Evolutionary conservation across 2,113 vertebrate genomes (phyloP).

Genomic region (Fulica atra): DNA sequence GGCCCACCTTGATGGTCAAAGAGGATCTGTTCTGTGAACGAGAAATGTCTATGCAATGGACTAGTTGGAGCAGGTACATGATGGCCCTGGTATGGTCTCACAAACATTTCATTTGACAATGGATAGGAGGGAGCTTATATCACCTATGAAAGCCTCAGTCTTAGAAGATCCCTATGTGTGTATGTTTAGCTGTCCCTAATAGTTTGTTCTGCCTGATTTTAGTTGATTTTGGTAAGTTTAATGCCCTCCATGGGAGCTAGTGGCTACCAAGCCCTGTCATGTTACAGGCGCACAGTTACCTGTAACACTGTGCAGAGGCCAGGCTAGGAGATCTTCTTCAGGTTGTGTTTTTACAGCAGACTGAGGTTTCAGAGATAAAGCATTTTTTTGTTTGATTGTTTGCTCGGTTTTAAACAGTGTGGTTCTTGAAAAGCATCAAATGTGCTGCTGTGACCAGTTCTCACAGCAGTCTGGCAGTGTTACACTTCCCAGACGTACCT

Average conservation of each 20-base stretch:
- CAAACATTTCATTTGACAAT: neutral
- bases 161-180: neutral
- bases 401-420: neutral
- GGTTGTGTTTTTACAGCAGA: neutral
- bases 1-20: neutral
- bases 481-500: accelerated
- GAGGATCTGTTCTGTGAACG: neutral
- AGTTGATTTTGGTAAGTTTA: neutral
- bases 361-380: neutral
- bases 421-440: neutral
- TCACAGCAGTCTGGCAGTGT: neutral
- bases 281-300: neutral
- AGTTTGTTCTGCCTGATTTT: neutral
- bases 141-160: neutral
- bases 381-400: neutral
- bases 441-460: neutral
- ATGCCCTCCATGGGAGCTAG: neutral
- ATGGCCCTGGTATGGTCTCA: neutral
- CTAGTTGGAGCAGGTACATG: neutral
- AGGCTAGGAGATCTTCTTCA: neutral
- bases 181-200: neutral
- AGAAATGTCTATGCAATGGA: neutral
- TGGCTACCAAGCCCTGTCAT: neutral
- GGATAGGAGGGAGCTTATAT: neutral
- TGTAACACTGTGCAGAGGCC: neutral